Evolutionary conservation across 1,140 invertebrate genomes (phyloP), one percentile per base, ranked within the genome.

Genomic region (Drosophila simulans): DNA sequence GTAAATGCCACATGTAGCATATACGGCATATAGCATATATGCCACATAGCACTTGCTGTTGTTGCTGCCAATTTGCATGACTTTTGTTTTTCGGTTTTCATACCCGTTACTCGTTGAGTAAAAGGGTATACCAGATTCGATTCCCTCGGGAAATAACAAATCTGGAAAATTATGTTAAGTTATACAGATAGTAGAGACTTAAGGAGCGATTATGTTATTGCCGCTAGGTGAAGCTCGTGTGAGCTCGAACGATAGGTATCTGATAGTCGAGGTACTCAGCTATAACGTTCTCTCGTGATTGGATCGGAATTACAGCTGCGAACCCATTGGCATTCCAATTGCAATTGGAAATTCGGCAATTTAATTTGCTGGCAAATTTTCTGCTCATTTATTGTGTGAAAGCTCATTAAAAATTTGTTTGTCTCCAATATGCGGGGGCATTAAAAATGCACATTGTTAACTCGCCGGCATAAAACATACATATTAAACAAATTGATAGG

Each of bases 371-470:
- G 49, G 49, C n/a, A 77, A 59, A 77, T 77, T 77, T 60, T 75
- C 39, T 35, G 56, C 60, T 46, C 48, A 74, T 69, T 77, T 68
- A 58, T 59, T 71, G 59, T 73, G 48, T 65, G 56, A 72, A 56
- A 86, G 83, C 75, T 85, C 78, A 85, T 88, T 85, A 76, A 76
- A 85, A 80, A 58, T 80, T 68, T 68, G 60, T 64, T 85, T 77
- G 52, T 40, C 46, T 27, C 57, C 59, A 59, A 54, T 64, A 49
- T 64, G 58, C 59, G 39, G 53, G 53, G 34, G 40, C 42, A 60
- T 80, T 76, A 45, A 81, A 70, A 81, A 74, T 69, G 17, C 45
- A 63, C 55, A 70, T 58, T 80, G 66, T 75, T 83, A 75, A 83
- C 53, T 77, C 46, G 48, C 11, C 64, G 39, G 53, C 53, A 64